Base-by-base conservation (phyloP, 2,888 invertebrate species). In the Drosophila imparisetae region DNA sequence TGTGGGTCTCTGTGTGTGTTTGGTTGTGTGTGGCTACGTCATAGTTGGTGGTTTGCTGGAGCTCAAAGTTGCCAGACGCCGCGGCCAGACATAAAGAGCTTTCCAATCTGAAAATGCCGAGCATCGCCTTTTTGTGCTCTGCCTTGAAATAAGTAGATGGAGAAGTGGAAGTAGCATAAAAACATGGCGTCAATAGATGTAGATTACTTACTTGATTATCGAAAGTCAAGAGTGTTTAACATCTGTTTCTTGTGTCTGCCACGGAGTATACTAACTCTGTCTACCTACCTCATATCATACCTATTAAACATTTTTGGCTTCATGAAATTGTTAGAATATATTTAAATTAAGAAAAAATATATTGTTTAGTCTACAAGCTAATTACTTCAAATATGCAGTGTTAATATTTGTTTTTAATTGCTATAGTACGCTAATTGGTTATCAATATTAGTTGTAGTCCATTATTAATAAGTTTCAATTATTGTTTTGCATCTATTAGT, bases 11-110 rank as follows among this genome's bases (percentile, higher is more conserved):
- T 24, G 24, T 24, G 24, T 24, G 24, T 24, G 24, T n/a, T n/a
- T 36, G 34, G 24, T 18, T 63, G 34, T 48, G 57, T 40, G 55
- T 24, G 45, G 45, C 66, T 36, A 63, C 75, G 60, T 71, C 67
- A 72, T 58, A 57, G 75, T 58, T 65, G 53, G 27, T 62, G 68
- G 68, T 42, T 60, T 55, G 40, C 27, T 45, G 40, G 62, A 13
- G 32, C 36, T 36, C 36, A 82, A 83, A 83, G 72, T 85, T 85
- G 57, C 75, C 85, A 86, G 84, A 85, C 86, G 75, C 66, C 78
- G 72, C 42, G 69, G 84, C 80, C 75, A 81, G 83, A 81, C 83
- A 58, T 66, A 57, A 61, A 57, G 53, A 71, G 65, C 66, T 67
- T 73, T 18, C 63, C 66, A 74, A 61, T 71, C 60, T 61, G 52